Conservation (phyloP, 1,140 invertebrate species). For the Bombus cullumanus region DNA sequence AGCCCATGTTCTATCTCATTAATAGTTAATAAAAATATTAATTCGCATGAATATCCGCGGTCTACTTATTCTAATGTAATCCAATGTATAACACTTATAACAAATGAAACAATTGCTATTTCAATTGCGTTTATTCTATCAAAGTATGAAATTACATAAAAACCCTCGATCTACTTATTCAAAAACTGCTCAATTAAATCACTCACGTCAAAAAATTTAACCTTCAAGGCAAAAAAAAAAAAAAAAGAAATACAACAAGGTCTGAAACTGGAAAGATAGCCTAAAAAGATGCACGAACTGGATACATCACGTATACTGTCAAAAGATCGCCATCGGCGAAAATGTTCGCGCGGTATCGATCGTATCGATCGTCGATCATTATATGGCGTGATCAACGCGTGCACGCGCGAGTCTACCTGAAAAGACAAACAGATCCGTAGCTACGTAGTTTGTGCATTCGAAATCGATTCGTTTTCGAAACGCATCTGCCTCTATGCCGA, state of each 20-base stretch:
- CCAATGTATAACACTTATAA: no score
- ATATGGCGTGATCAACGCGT: conserved; percentile 38
- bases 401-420: conserved; percentile 10
- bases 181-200: no score
- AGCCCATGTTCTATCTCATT: no score
- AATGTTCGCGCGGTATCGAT: conserved; percentile 29
- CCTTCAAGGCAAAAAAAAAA: neutral
- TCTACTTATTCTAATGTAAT: no score
- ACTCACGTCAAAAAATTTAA: no score
- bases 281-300: neutral
- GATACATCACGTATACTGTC: neutral
- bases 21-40: no score
- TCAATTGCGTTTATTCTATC: no score
- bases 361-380: conserved; percentile 59
- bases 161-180: no score
- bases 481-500: conserved; percentile 49
- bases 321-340: conserved; percentile 1
- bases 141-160: no score
- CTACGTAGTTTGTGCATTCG: conserved; percentile 47
- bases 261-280: neutral
- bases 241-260: neutral
- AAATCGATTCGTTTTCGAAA: conserved; percentile 51
- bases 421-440: conserved; percentile 50
- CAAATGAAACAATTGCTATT: no score
- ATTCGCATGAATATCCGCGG: no score